Conservation (phyloP, 2,113 vertebrate species). For the Phocoena sinus region DNA sequence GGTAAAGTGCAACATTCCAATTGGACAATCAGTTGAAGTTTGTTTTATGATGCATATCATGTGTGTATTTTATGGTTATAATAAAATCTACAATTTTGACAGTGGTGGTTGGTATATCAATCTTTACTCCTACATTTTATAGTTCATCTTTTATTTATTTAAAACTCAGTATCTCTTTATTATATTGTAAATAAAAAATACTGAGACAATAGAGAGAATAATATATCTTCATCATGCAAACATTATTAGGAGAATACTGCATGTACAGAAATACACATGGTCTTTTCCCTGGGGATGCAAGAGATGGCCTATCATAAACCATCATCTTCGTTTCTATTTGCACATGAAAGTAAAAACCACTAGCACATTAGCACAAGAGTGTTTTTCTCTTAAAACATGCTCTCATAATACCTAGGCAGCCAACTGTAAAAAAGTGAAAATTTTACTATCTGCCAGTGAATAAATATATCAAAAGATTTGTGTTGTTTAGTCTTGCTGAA, state of each 20-base stretch:
- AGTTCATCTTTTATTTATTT: conserved; percentile 8
- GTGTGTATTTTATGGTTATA: neutral
- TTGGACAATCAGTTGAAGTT: neutral
- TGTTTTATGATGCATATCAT: neutral
- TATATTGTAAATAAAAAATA: conserved; percentile 1
- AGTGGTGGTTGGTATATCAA: neutral
- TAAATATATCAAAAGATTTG: neutral
- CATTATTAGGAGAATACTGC: neutral
- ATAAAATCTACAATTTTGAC: conserved; percentile 36
- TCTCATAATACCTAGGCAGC: neutral
- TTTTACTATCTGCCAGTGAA: neutral
- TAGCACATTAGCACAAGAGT: neutral
- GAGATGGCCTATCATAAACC: neutral
- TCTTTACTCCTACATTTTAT: conserved; percentile 27
- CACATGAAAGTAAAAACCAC: neutral
- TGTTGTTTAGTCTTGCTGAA: neutral
- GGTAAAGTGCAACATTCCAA: neutral
- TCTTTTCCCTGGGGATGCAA: conserved; percentile 18
- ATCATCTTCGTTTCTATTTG: neutral
- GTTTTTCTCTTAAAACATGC: neutral
- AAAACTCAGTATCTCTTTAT: conserved; percentile 1
- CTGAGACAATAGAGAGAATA: neutral
- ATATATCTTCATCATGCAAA: neutral
- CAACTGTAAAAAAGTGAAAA: neutral
- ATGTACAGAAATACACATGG: neutral